phyloP scores from a whole-genome alignment of 2,113 vertebrate species.

The Callionymus lyra region DNA sequence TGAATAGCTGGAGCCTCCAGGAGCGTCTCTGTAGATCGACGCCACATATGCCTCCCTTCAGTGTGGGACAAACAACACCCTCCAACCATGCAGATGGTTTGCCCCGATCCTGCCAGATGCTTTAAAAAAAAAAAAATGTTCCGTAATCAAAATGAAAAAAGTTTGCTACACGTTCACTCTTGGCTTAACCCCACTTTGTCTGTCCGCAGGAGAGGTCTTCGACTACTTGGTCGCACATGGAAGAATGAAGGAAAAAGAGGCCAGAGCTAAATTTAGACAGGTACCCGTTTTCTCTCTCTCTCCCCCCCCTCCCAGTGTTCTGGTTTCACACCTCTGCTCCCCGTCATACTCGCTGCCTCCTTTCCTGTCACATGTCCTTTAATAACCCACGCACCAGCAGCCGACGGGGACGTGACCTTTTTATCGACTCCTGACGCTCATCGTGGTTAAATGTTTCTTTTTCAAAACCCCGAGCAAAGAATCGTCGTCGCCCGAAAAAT shows the following conservation, averaged over 20 bases:
- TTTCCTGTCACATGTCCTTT: neutral
- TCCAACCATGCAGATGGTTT: constrained; percentile 27
- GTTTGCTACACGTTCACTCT: neutral
- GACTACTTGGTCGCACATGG: constrained; percentile 98
- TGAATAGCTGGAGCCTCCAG: constrained; percentile 33
- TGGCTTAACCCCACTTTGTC: neutral
- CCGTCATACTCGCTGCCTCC: neutral
- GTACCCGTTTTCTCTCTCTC: constrained; percentile 66
- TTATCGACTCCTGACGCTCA: neutral
- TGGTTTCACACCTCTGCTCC: constrained; percentile 41
- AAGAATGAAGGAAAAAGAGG: constrained; percentile 99
- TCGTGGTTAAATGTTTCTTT: neutral
- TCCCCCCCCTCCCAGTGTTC: constrained; percentile 43
- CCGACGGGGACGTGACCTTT: neutral
- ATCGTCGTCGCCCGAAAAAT: too few relatives aligned
- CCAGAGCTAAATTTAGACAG: constrained; percentile 99
- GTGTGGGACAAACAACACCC: constrained; percentile 15
- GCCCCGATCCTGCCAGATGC: constrained; percentile 20
- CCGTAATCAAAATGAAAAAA: neutral
- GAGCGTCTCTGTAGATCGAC: constrained; percentile 14
- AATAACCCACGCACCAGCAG: neutral
- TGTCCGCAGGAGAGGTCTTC: constrained; percentile 87
- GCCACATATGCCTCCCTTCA: too few relatives aligned
- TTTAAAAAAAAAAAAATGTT: neutral
- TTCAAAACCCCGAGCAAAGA: too few relatives aligned